A percentile compares a stretch with the other conserved stretches of the same genome.
Conservation (phyloP, 2,797 vertebrate species). For the Nyctalus aviator region DNA sequence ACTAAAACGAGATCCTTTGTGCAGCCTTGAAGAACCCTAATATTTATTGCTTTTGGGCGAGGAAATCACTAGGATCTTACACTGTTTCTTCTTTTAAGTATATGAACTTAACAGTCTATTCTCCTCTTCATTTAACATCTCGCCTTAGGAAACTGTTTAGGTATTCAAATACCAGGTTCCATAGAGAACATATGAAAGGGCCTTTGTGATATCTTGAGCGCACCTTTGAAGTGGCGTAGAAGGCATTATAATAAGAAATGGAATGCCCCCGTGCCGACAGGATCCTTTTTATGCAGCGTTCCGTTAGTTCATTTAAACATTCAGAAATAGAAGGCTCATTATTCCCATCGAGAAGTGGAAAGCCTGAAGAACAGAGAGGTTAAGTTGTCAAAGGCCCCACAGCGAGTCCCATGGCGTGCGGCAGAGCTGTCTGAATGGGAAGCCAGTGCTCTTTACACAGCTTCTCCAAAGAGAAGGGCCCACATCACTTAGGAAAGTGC, state of each 20-base stretch:
- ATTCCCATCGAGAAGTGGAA: slow-evolving; percentile 15
- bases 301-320: slow-evolving; percentile 36
- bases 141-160: slow-evolving; percentile 57
- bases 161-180: slow-evolving; percentile 71
- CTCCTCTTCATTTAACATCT: slow-evolving; percentile 67
- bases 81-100: slow-evolving; percentile 68
- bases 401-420: neutral
- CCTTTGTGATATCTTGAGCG: slow-evolving; percentile 26
- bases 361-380: slow-evolving; percentile 16
- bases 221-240: slow-evolving; percentile 42
- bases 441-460: neutral
- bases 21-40: slow-evolving; percentile 64
- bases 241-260: slow-evolving; percentile 15
- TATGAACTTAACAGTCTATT: slow-evolving; percentile 65
- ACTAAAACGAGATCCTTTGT: slow-evolving; percentile 69
- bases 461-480: neutral
- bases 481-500: neutral
- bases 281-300: neutral
- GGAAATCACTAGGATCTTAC: slow-evolving; percentile 69
- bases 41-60: slow-evolving; percentile 77
- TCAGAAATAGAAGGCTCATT: slow-evolving; percentile 19
- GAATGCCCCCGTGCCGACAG: neutral
- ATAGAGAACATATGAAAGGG: slow-evolving; percentile 36
- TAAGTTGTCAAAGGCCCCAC: neutral
- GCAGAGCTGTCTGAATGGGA: neutral